These are phyloP conservation scores for Emberiza fucata DNA, from an alignment of 2,113 vertebrate genomes.

Conservation along the genomic window DNA sequence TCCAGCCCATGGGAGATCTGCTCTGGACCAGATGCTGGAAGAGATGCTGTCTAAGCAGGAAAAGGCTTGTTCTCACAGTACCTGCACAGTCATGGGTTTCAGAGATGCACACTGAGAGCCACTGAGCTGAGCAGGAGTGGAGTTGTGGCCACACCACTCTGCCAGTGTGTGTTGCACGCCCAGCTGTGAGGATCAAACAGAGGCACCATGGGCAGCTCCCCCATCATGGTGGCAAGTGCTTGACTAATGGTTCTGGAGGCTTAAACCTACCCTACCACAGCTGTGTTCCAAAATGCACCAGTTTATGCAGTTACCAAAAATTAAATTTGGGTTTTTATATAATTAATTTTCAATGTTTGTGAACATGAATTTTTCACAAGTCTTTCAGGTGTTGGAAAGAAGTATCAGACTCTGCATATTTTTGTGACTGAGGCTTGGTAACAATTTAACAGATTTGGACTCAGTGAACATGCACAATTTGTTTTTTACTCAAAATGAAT, in stretches of 20 bases:
- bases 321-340: not conserved
- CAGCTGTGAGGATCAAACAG: not conserved
- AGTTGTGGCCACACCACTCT: no score
- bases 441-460: not conserved
- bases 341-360: not conserved
- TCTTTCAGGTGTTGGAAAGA: not conserved
- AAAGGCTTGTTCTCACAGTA: not conserved
- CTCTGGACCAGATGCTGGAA: not conserved
- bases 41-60: not conserved
- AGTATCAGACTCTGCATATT: not conserved
- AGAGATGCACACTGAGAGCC: not conserved
- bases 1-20: not conserved
- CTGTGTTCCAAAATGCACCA: not conserved
- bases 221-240: fast-evolving
- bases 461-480: not conserved
- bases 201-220: not conserved
- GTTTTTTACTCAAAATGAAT: not conserved
- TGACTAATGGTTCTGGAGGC: not conserved
- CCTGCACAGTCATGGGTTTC: fast-evolving
- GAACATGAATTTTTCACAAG: not conserved
- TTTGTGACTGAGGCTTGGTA: not conserved
- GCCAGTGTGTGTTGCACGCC: fast-evolving
- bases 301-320: not conserved
- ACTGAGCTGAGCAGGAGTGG: not conserved
- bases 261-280: not conserved